Conservation (phyloP, 2,888 invertebrate genomes). For the Apoderus coryli region DNA sequence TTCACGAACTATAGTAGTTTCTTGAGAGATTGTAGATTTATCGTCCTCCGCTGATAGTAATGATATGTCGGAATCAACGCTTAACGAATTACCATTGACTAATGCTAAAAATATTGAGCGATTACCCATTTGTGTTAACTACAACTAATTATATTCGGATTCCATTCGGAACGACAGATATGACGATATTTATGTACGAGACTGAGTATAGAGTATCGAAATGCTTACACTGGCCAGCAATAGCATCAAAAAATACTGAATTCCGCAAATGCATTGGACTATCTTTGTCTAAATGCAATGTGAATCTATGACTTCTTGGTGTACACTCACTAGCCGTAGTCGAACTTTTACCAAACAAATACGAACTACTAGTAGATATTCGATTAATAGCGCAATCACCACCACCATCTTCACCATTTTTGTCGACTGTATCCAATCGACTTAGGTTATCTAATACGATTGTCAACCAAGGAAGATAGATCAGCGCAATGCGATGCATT, state of each 20-base stretch:
- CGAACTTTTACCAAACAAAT: constrained; percentile 39
- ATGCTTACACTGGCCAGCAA: constrained; percentile 47
- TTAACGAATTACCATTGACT: constrained; percentile 61
- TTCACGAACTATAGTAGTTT: constrained; percentile 40
- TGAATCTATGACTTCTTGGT: constrained; percentile 46
- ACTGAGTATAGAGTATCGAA: too few species aligned
- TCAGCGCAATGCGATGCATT: constrained; percentile 67
- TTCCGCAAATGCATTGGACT: constrained; percentile 66
- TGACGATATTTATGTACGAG: too few species aligned
- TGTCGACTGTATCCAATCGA: constrained; percentile 43
- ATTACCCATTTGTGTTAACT: constrained; percentile 4
- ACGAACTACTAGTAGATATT: constrained; percentile 43
- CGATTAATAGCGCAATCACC: constrained; percentile 33
- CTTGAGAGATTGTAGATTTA: constrained; percentile 43
- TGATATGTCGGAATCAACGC: constrained; percentile 61
- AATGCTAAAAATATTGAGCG: constrained; percentile 34
- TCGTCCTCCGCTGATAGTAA: constrained; percentile 50
- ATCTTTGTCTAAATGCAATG: constrained; percentile 58
- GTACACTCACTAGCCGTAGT: constrained; percentile 40
- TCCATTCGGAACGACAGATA: too few species aligned
- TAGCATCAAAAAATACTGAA: constrained; percentile 55
- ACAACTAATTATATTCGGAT: too few species aligned
- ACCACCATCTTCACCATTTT: constrained; percentile 33
- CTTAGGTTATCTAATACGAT: constrained; percentile 79
- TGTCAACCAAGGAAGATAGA: constrained; percentile 85